Evolutionary conservation across 2,888 invertebrate genomes (phyloP).

Genomic region (Dendrolimus houi): DNA sequence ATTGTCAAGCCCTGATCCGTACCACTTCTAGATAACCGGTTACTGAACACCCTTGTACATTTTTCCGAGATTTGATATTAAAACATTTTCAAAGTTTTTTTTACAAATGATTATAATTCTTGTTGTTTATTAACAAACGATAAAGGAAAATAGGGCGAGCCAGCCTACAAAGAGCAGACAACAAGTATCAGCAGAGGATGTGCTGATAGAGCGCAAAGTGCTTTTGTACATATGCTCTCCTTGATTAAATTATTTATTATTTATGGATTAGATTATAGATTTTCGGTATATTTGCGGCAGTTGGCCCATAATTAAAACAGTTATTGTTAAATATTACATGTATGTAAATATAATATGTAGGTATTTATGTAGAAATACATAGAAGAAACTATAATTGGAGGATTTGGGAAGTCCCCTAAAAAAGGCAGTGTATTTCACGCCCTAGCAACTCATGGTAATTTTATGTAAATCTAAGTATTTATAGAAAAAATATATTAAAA

Average conservation of each 20-base stretch:
- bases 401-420: background rate
- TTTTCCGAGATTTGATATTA: slow-evolving; percentile 14
- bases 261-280: slow-evolving; percentile 56
- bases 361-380: slow-evolving; percentile 10
- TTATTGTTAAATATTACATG: slow-evolving; percentile 38
- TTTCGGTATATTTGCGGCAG: slow-evolving; percentile 29
- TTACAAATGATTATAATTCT: too few species aligned
- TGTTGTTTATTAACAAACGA: background rate
- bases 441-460: slow-evolving; percentile 12
- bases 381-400: background rate
- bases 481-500: background rate
- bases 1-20: slow-evolving; percentile 24
- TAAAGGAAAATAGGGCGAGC: slow-evolving; percentile 15
- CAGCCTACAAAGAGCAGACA: slow-evolving; percentile 23
- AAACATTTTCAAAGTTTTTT: too few species aligned
- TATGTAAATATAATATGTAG: slow-evolving; percentile 28
- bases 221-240: slow-evolving; percentile 72
- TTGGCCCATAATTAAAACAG: slow-evolving; percentile 27
- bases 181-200: background rate
- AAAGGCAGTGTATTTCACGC: background rate
- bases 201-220: slow-evolving; percentile 36
- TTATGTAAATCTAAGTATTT: slow-evolving; percentile 1
- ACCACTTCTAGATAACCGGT: slow-evolving; percentile 32
- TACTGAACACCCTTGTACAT: slow-evolving; percentile 44
- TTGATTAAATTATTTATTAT: slow-evolving; percentile 68